Evolutionary conservation across 2,113 vertebrate genomes (phyloP).

Genomic region (Raja brachyura): DNA sequence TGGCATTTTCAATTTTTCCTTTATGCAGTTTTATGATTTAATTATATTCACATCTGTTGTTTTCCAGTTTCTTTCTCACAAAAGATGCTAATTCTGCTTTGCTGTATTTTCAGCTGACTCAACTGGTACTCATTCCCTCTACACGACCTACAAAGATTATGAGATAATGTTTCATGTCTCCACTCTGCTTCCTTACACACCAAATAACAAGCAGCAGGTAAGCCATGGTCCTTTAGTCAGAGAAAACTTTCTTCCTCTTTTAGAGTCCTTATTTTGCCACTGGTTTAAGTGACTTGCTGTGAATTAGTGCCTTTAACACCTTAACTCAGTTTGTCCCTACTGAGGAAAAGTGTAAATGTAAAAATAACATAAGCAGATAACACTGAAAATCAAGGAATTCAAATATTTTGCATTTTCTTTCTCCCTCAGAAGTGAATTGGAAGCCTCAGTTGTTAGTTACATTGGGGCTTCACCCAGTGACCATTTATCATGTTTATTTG

Average conservation of each 20-base stretch:
- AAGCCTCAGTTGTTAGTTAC: not conserved
- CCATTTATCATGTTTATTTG: not conserved
- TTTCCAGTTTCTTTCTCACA: conserved; percentile 22
- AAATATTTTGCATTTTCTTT: not conserved
- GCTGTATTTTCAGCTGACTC: conserved; percentile 74
- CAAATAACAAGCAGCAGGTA: conserved; percentile 97
- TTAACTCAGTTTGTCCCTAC: not conserved
- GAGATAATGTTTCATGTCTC: conserved; percentile 97
- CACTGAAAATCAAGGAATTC: not conserved
- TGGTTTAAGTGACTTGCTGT: not conserved
- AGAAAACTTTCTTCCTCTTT: not conserved
- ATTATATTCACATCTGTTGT: conserved; percentile 39
- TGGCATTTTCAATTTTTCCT: not conserved
- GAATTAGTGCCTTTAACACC: not conserved
- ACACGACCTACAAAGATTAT: conserved; percentile 90
- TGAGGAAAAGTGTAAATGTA: not conserved
- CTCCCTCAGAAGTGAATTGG: not conserved
- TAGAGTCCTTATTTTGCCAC: not conserved
- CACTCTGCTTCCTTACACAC: conserved; percentile 87
- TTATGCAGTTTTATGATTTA: not conserved
- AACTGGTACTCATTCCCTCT: conserved; percentile 86
- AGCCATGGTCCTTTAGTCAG: not conserved
- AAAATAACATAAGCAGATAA: not conserved
- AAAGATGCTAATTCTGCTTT: not conserved
- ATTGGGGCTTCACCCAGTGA: not conserved